Percentiles rank a stretch among this genome's conserved stretches.
These are phyloP conservation scores for Cranoglanis bouderius DNA, from an alignment of 2,113 vertebrate species.

Conservation along the genomic window DNA sequence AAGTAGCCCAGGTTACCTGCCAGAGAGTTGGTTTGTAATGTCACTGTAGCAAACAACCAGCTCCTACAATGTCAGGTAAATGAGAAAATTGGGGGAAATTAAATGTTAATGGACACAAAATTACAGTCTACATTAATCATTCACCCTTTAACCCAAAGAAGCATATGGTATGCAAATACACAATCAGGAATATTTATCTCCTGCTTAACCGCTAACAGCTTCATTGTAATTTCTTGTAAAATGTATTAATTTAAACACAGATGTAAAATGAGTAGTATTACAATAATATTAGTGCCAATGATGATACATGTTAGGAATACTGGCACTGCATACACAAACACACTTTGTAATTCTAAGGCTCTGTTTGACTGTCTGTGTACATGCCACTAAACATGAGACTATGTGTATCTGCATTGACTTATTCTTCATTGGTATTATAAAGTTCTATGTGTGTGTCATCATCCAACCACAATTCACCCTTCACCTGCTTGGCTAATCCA, in stretches of 20 bases:
- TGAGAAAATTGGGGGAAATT: background rate
- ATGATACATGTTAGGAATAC: background rate
- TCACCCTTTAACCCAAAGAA: background rate
- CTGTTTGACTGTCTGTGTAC: background rate
- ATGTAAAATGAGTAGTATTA: background rate
- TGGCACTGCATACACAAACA: background rate
- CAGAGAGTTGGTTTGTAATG: background rate
- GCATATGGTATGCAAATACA: background rate
- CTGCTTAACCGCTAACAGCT: background rate
- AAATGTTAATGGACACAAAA: background rate
- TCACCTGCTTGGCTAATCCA: background rate
- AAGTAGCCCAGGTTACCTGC: background rate
- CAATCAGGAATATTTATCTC: background rate
- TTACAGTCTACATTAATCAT: background rate
- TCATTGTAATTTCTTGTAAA: conserved; percentile 7
- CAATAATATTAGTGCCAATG: background rate
- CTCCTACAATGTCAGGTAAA: background rate
- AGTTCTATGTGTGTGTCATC: background rate
- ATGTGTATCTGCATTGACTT: background rate
- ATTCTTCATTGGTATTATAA: background rate
- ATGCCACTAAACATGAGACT: background rate
- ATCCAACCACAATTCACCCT: background rate
- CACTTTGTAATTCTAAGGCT: background rate
- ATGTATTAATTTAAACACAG: background rate
- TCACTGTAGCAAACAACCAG: background rate